Evolutionary conservation across 2,888 invertebrate genomes (phyloP).

Genomic region (Autographa gamma): DNA sequence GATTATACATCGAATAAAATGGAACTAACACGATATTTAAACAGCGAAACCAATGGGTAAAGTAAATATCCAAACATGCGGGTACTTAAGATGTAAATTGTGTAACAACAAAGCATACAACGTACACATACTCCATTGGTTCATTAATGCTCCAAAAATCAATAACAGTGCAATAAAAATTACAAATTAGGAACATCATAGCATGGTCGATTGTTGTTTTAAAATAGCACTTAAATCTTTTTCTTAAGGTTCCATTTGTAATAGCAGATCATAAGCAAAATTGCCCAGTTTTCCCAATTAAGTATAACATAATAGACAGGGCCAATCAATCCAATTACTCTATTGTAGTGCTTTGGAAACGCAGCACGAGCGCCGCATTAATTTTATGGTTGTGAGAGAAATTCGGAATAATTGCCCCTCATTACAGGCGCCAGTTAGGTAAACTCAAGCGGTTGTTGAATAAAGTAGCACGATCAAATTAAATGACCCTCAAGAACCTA

Average conservation of each 20-base stretch:
- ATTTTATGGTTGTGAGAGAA: conserved; percentile 79
- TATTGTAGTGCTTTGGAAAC: conserved; percentile 62
- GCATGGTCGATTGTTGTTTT: conserved; percentile 10
- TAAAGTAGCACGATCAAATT: conserved; percentile 36
- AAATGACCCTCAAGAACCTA: conserved; percentile 21
- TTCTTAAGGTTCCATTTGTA: conserved; percentile 59
- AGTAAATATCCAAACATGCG: conserved; percentile 68
- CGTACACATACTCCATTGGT: conserved; percentile 60
- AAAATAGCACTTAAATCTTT: conserved; percentile 50
- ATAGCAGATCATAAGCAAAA: conserved; percentile 8
- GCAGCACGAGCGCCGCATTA: conserved; percentile 76
- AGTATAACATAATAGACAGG: conserved; percentile 72
- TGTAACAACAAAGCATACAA: conserved; percentile 69
- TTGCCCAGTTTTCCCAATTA: conserved; percentile 64
- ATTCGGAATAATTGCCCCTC: conserved; percentile 79
- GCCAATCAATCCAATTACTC: conserved; percentile 81
- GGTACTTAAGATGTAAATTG: conserved; percentile 73
- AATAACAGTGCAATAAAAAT: conserved; percentile 81
- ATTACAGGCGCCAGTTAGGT: conserved; percentile 60
- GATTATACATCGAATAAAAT: conserved; percentile 55
- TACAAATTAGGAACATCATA: conserved; percentile 70
- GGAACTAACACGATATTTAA: conserved; percentile 59
- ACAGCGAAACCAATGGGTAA: conserved; percentile 45
- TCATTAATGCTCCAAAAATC: conserved; percentile 73
- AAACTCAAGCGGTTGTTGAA: conserved; percentile 32